A percentile compares a stretch with the other conserved stretches of the same genome.
Conservation (phyloP, 2,888 invertebrate genomes). For the Caenorhabditis wallacei region DNA sequence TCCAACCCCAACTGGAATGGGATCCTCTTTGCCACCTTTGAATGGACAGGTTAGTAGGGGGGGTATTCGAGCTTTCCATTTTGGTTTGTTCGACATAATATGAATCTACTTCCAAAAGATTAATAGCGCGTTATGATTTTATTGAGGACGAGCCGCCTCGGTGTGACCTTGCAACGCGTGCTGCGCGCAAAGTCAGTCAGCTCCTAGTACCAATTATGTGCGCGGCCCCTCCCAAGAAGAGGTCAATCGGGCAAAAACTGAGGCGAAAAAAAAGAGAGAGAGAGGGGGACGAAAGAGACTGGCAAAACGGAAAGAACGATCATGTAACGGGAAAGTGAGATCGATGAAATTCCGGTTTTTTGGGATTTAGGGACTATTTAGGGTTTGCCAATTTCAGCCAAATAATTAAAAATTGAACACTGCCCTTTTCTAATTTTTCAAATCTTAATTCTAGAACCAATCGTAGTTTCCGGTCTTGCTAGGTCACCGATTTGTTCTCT, state of each 20-base stretch:
- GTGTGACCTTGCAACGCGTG: slow-evolving; percentile 53
- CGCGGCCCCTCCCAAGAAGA: slow-evolving; percentile 41
- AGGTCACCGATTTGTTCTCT: slow-evolving; percentile 26
- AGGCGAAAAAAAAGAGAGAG: slow-evolving; percentile 9
- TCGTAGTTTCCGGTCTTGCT: neutral
- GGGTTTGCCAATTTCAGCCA: neutral
- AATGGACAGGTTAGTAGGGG: slow-evolving; percentile 46
- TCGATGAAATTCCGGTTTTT: neutral
- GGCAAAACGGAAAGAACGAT: slow-evolving; percentile 20
- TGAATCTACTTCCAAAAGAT: neutral
- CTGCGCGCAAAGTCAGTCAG: slow-evolving; percentile 46
- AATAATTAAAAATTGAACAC: too few species aligned
- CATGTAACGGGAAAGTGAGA: slow-evolving; percentile 11
- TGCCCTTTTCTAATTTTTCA: too few species aligned
- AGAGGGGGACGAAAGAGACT: neutral
- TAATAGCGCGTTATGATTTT: slow-evolving; percentile 61
- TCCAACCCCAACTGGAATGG: slow-evolving; percentile 36
- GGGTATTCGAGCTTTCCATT: neutral
- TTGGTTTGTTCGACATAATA: neutral
- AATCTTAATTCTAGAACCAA: too few species aligned
- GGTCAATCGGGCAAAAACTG: slow-evolving; percentile 29
- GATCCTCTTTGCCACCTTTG: slow-evolving; percentile 38
- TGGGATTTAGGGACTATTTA: neutral
- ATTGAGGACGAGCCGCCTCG: slow-evolving; percentile 55
- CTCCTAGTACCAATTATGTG: slow-evolving; percentile 65